Conservation (phyloP, 2,797 vertebrate species). For the Gouania willdenowi region DNA sequence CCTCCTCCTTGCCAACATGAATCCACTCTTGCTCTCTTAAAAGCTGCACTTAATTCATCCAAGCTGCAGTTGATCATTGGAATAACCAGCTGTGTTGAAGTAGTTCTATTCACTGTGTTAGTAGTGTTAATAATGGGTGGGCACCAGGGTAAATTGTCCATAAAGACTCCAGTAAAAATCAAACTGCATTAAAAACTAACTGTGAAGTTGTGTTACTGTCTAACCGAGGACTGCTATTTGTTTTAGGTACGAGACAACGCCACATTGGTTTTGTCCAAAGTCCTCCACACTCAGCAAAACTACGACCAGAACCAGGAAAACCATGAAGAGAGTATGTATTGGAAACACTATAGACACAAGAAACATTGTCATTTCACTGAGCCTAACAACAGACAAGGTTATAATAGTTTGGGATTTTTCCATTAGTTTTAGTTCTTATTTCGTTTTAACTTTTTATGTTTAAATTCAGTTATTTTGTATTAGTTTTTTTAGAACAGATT, state of each 20-base stretch:
- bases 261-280: conserved; percentile 87
- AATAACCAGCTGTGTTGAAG: conserved; percentile 28
- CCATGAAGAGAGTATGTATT: conserved; percentile 89
- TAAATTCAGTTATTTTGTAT: too few species aligned
- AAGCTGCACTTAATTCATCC: conserved; percentile 17
- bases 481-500: too few species aligned
- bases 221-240: conserved; percentile 24
- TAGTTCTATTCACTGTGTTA: conserved; percentile 54
- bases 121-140: conserved; percentile 40
- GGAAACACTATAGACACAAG: background rate
- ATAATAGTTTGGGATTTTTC: conserved; percentile 3
- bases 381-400: conserved; percentile 1
- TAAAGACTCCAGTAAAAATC: conserved; percentile 47
- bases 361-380: conserved; percentile 9
- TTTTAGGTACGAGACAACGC: conserved; percentile 92
- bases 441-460: too few species aligned
- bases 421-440: too few species aligned
- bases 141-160: conserved; percentile 31
- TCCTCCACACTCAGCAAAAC: conserved; percentile 85
- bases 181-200: conserved; percentile 57
- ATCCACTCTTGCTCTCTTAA: conserved; percentile 24
- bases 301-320: conserved; percentile 95
- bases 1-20: conserved; percentile 27
- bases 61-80: conserved; percentile 11
- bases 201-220: conserved; percentile 3